Conservation (phyloP, 2,888 invertebrate species). For the Tetragnatha montana region DNA sequence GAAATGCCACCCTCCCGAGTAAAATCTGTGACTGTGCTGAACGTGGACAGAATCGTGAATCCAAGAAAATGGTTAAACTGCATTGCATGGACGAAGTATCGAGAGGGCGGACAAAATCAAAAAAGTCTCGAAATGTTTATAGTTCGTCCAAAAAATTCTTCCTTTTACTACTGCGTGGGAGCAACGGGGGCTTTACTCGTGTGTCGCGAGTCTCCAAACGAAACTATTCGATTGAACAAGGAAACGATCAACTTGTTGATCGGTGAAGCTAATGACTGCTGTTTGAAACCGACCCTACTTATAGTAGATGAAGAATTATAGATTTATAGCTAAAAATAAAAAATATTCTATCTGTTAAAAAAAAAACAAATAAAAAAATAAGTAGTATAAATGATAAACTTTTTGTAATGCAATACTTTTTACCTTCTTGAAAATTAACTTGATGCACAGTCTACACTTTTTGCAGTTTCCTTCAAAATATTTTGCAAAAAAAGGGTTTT, state of each 20-base stretch:
- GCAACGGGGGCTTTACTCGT: slow-evolving; percentile 3
- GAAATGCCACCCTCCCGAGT: neutral
- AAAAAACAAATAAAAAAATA: slow-evolving; percentile 3
- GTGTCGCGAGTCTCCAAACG: neutral
- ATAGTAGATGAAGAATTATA: neutral
- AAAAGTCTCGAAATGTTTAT: slow-evolving; percentile 24
- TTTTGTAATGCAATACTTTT: no score
- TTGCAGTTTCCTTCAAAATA: no score
- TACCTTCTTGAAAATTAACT: no score
- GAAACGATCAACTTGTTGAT: neutral
- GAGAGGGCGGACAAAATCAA: neutral
- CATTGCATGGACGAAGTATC: slow-evolving; percentile 17
- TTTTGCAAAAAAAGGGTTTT: no score
- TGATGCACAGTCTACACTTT: no score
- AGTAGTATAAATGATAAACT: no score
- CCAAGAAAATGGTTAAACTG: slow-evolving; percentile 20
- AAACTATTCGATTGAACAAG: neutral
- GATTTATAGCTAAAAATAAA: neutral
- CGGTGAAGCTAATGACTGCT: neutral
- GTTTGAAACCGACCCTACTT: neutral
- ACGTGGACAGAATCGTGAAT: neutral
- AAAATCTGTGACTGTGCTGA: neutral
- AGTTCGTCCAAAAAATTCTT: neutral
- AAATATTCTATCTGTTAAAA: neutral
- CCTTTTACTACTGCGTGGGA: slow-evolving; percentile 26